Evolutionary conservation across 2,113 vertebrate species (phyloP).

Genomic region (Columba livia): DNA sequence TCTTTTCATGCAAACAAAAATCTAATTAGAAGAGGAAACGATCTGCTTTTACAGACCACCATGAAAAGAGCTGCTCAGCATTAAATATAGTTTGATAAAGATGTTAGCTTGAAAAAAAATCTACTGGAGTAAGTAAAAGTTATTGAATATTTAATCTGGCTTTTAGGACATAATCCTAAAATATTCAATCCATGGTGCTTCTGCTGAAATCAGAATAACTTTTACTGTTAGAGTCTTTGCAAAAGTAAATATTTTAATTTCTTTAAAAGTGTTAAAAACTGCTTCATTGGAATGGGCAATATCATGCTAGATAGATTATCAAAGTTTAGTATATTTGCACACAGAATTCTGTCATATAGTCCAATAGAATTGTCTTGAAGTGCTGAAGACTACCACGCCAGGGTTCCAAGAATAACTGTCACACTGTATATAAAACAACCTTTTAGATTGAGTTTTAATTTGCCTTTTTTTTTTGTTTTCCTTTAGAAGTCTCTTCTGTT

Average conservation of each 20-base stretch:
- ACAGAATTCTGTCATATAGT: background rate
- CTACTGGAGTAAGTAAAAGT: background rate
- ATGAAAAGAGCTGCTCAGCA: background rate
- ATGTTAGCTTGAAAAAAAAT: background rate
- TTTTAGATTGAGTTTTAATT: background rate
- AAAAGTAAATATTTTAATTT: background rate
- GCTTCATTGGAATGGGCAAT: background rate
- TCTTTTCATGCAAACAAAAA: constrained; percentile 36
- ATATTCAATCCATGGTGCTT: background rate
- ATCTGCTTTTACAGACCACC: constrained; percentile 17
- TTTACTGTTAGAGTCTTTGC: background rate
- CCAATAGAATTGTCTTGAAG: background rate
- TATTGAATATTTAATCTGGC: background rate
- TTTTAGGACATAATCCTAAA: constrained; percentile 14
- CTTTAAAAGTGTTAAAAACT: background rate
- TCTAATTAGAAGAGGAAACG: constrained; percentile 44
- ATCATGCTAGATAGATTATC: background rate
- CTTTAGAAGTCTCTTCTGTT: background rate
- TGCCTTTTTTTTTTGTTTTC: background rate
- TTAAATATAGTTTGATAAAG: constrained; percentile 1
- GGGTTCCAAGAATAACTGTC: background rate
- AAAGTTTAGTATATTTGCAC: background rate
- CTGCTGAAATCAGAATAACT: background rate
- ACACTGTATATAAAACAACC: background rate
- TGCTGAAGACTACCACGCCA: background rate